Conservation (phyloP, 1,140 invertebrate genomes). For the Hormaphis cornu region DNA sequence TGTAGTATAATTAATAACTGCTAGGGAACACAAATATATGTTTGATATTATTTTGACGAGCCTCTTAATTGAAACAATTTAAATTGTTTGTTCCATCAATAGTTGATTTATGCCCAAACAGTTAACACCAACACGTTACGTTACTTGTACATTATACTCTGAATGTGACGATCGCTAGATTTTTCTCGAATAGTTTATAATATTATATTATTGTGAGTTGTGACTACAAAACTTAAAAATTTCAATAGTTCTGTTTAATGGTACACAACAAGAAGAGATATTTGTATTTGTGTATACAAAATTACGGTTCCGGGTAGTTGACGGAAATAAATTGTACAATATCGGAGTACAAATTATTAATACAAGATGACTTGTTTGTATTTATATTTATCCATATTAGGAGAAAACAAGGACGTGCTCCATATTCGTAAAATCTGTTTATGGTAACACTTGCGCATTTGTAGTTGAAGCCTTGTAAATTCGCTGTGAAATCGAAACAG, state of each 20-base stretch:
- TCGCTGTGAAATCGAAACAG: background rate
- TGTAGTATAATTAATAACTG: no score
- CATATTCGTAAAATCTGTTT: constrained; percentile 4
- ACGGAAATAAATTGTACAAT: background rate
- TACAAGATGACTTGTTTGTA: background rate
- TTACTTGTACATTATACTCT: no score
- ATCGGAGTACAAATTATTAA: background rate
- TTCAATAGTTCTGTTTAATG: background rate
- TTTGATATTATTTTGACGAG: no score
- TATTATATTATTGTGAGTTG: no score
- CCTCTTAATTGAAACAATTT: no score
- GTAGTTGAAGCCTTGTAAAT: background rate
- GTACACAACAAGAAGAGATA: no score
- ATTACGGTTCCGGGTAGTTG: background rate
- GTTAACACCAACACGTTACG: no score
- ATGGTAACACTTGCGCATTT: background rate
- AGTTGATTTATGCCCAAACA: no score
- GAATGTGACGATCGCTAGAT: no score
- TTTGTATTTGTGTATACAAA: background rate
- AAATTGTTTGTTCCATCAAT: no score
- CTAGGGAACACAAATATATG: no score
- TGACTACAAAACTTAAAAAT: background rate
- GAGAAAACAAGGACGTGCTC: background rate
- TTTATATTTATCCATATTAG: constrained; percentile 14
- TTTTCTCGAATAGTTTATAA: no score